Evolutionary conservation across 1,140 invertebrate species (phyloP), one percentile per base, ranked within the genome.

Genomic region (Teleopsis dalmanni): DNA sequence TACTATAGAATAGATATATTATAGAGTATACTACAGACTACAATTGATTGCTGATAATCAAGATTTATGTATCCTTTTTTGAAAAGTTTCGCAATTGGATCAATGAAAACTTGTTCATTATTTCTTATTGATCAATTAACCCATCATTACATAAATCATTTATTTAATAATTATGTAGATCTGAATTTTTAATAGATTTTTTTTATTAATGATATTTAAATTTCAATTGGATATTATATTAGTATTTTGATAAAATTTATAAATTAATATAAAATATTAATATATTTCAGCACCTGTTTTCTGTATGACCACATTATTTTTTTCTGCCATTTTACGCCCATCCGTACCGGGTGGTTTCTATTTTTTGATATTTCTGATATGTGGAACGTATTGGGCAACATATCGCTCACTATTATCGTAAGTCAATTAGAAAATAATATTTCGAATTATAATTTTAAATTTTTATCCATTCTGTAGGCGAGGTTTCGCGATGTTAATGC

Each of bases 351-450:
- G 83, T 26, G 83, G 81, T 10, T 77, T 94, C 27, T 95, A 96
- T 71, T 95, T 92, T 71, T 55, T 92, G 13, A 76, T 85, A 13
- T 97, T 97, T 68, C 54, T 97, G 55, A 78, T 79, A 22, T 79
- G 87, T 6, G 84, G 87, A 13, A 95, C 92, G 1, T 90, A 88
- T 74, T 93, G 93, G 88, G 82, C 89, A 14, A 84, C 85, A 57
- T 87, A 87, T 62, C 81, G 82, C 50, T 81, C 87, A 35, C 68
- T 89, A 47, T 75, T 76, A 49, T 76, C 60, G 67, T 70, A 54
- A 54, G 64, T 64, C 40, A 34, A 50, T 44, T 18, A 40, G 16
- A 40, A 13, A 18, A 18, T n/a, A n/a, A n/a, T n/a, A n/a, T n/a
- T n/a, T n/a, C n/a, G n/a, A n/a, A n/a, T n/a, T n/a, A 13, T 29